These are phyloP conservation scores for Sciurus niger DNA, from an alignment of 2,113 vertebrate genomes.

Conservation along the genomic window DNA sequence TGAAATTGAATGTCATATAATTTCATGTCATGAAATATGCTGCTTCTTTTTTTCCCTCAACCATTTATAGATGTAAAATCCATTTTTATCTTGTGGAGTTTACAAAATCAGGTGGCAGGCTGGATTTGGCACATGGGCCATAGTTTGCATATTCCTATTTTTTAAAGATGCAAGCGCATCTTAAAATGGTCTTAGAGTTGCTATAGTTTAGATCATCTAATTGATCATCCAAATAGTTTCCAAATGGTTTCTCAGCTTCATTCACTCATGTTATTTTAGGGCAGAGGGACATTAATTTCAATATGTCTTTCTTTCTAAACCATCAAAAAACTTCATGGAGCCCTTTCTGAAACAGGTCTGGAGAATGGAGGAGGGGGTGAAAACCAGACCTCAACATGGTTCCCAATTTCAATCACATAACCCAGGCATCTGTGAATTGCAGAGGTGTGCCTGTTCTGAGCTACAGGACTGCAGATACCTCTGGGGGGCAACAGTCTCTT, in stretches of 20 bases:
- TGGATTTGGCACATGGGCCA: not conserved
- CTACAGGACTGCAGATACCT: not conserved
- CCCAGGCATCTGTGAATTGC: not conserved
- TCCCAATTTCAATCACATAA: not conserved
- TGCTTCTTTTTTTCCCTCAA: not conserved
- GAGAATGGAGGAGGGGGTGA: not conserved
- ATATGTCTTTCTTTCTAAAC: constrained; percentile 18
- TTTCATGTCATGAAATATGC: constrained; percentile 24
- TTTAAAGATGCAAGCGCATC: not conserved
- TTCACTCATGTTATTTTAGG: not conserved
- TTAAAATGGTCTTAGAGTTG: too few species aligned
- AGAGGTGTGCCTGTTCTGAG: not conserved
- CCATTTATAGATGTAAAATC: not conserved
- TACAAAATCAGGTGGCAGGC: not conserved
- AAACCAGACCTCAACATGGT: not conserved
- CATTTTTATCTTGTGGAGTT: not conserved
- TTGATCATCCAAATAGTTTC: too few species aligned
- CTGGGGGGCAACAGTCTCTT: not conserved
- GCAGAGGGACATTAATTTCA: not conserved
- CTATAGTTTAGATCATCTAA: too few species aligned
- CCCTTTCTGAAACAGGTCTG: not conserved
- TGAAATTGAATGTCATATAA: constrained; percentile 18
- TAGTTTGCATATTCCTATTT: not conserved
- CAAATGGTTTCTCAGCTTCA: not conserved
- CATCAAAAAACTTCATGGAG: not conserved